Base-by-base conservation (phyloP, 2,113 vertebrate species). In the Anarrhichthys ocellatus region DNA sequence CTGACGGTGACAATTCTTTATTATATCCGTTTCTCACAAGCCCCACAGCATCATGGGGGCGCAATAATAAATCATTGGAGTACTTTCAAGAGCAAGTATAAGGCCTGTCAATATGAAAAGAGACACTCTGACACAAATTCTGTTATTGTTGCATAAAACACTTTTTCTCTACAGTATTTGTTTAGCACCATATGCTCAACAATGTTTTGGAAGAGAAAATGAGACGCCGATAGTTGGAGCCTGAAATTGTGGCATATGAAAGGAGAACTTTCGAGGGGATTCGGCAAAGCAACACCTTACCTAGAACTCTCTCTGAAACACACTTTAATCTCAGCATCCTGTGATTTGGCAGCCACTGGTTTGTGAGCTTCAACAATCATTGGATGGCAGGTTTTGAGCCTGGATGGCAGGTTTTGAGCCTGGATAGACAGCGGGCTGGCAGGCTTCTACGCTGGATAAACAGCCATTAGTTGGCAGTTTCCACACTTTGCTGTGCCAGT, bases 381-480 rank as follows among this genome's bases (percentile, higher is more conserved):
- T 78, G 80, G 75, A 32, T 80, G 84, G 89, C 79, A 61, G 32
- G 44, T 5, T 4, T 11, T 42, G 40, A 42, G 44, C 52, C 71
- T 48, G 73, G 80, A 50, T 13, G 84, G 89, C 79, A 61, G 32
- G 44, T 5, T 4, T 11, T 42, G 40, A 42, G 44, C 52, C 71
- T 48, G 73, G 80, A 50, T 13, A 61, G 80, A 84, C n/a, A 68
- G 56, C 32, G 61, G 70, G 66, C 70, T 86, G 89, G 82, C 73
- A 79, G 42, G 63, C 63, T 8, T 80, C 76, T 74, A 18, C 15
- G 34, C 64, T 13, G 65, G 76, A 83, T 83, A 82, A 89, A 79
- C 67, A 85, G 80, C 44, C 72, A 85, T 78, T 78, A 77, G 82
- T 44, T 90, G 88, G 91, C 88, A 81, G 84, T 38, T 61, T 34